These are phyloP conservation scores for Dynastes hyllus DNA, from an alignment of 2,888 invertebrate genomes.

Conservation along the genomic window DNA sequence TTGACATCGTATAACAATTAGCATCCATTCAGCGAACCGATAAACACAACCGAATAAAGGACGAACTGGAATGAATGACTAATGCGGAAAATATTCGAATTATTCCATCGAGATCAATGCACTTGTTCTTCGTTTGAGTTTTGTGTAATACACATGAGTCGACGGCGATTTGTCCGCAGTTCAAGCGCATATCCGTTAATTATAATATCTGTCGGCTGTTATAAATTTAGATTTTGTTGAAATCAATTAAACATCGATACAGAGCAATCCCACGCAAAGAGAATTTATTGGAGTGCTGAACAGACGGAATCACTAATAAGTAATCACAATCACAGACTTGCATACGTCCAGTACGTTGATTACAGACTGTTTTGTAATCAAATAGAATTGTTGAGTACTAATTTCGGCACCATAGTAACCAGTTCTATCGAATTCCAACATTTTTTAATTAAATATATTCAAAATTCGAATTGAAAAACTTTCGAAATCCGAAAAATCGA, in stretches of 20 bases:
- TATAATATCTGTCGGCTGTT: constrained; percentile 28
- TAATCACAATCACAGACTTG: neutral
- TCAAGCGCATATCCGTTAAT: constrained; percentile 39
- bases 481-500: too few relatives aligned
- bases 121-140: constrained; percentile 31
- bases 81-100: constrained; percentile 32
- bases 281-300: neutral
- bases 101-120: constrained; percentile 42
- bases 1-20: neutral
- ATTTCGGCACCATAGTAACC: too few relatives aligned
- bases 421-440: too few relatives aligned
- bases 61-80: constrained; percentile 11
- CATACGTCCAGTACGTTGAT: neutral
- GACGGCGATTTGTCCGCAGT: constrained; percentile 13
- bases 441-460: too few relatives aligned
- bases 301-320: neutral
- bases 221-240: constrained; percentile 37
- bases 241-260: neutral
- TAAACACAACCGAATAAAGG: constrained; percentile 10
- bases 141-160: constrained; percentile 15
- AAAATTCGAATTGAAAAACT: too few relatives aligned
- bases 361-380: too few relatives aligned
- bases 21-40: neutral
- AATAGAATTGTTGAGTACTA: too few relatives aligned
- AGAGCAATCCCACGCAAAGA: neutral